Evolutionary conservation across 2,113 vertebrate species (phyloP), one percentile per base, ranked within the genome.

Genomic region (Brachirus orientalis): DNA sequence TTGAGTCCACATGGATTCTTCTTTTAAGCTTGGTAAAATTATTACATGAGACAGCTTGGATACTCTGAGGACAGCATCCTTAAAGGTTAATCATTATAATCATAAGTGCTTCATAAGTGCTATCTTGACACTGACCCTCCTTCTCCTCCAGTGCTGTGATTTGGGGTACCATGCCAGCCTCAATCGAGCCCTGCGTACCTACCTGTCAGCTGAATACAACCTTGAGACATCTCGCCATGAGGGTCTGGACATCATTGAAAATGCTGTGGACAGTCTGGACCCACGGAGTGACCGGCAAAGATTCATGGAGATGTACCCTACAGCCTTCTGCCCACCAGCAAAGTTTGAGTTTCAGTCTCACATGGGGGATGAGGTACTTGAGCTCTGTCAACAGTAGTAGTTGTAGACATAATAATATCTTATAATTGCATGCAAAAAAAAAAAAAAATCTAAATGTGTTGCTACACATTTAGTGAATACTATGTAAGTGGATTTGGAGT

Each of bases 241-340:
- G 82, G 98, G 98, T 22, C 92, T 99, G 36, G 98, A 99, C 91
- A 98, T 99, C 74, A 98, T 99, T 40, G 98, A 99, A 88, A 99
- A 97, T 33, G 98, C 98, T 0, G 98, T 99, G 72, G 98, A 99
- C 91, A 97, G 94, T 75, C 85, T 99, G 91, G 98, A 99, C 84
- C 96, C 96, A 1, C 93, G 97, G 53, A 99, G 94, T 58, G 98
- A 99, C 90, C 95, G 98, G 16, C 98, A 99, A 91, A 94, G 98
- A 75, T 97, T 99, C 84, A 97, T 99, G 98, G 97, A 99, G 92
- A 97, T 98, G 98, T 98, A 94, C 84, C 96, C 97, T 10, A 93
- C 93, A 0, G 95, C 97, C 0, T 99, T 99, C 91, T 99, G 98
- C 66, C 98, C 98, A 12, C 98, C 98, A 0, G 52, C 95, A 69